These are phyloP conservation scores for Campodea augens DNA, from an alignment of 1,140 invertebrate genomes.

Conservation along the genomic window DNA sequence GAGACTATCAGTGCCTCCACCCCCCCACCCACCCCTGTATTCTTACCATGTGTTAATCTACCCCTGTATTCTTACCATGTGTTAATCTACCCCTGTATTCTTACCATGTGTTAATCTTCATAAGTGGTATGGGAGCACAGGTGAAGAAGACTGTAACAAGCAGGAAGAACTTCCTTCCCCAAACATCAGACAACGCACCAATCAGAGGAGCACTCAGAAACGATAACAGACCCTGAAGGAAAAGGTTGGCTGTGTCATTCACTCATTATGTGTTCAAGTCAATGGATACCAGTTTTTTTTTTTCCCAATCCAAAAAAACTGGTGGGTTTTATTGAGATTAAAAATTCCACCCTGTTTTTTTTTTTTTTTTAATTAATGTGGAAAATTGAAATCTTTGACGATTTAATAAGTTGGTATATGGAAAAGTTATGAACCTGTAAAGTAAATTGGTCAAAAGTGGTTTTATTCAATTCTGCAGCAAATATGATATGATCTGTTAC, in stretches of 20 bases:
- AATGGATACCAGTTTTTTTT: neutral
- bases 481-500: too few species aligned
- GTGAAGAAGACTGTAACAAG: conserved; percentile 98
- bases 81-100: conserved; percentile 39
- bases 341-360: too few species aligned
- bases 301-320: too few species aligned
- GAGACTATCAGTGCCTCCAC: too few species aligned
- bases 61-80: too few species aligned
- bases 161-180: conserved; percentile 95
- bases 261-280: neutral
- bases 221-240: conserved; percentile 73
- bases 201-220: conserved; percentile 93
- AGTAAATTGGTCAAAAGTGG: too few species aligned
- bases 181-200: conserved; percentile 91
- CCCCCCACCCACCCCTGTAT: too few species aligned
- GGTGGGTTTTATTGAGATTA: too few species aligned
- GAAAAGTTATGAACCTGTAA: too few species aligned
- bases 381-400: neutral
- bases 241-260: neutral
- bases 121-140: conserved; percentile 94
- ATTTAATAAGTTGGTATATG: too few species aligned
- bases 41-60: too few species aligned
- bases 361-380: neutral
- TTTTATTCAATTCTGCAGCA: too few species aligned
- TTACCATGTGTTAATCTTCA: conserved; percentile 94